phyloP scores from a whole-genome alignment of 2,888 invertebrate genomes.

The Craniophora ligustri region DNA sequence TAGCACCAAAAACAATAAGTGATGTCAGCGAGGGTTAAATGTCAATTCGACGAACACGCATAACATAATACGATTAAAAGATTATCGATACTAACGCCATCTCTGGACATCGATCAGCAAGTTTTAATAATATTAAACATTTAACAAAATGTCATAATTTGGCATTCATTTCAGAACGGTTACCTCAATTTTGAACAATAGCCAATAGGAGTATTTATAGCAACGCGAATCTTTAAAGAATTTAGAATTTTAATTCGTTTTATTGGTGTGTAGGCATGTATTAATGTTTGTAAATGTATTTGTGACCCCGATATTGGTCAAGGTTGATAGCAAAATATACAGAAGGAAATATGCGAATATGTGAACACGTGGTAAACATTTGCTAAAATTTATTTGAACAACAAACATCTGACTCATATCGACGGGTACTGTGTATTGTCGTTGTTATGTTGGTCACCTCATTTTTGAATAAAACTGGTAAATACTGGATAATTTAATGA shows the following conservation, averaged over 20 bases:
- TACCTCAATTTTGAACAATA: conserved; percentile 35
- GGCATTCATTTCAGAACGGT: conserved; percentile 18
- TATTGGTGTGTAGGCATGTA: not conserved
- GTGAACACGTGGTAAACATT: conserved; percentile 22
- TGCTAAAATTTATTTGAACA: conserved; percentile 23
- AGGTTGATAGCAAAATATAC: conserved; percentile 25
- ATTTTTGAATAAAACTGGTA: no score
- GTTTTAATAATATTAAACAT: conserved; percentile 1
- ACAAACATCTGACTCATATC: conserved; percentile 5
- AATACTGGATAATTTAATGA: no score
- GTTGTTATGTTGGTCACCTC: not conserved
- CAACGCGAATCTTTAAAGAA: conserved; percentile 4
- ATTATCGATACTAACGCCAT: conserved; percentile 5
- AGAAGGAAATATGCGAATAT: conserved; percentile 13
- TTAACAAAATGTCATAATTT: conserved; percentile 21
- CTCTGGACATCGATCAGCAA: not conserved
- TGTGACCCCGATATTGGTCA: conserved; percentile 36
- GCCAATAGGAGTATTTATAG: conserved; percentile 42
- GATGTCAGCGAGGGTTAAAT: not conserved
- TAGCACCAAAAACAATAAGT: not conserved
- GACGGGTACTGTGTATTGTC: not conserved
- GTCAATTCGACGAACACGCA: not conserved
- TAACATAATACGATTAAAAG: not conserved
- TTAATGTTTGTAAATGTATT: conserved; percentile 15
- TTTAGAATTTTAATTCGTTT: no score